Evolutionary conservation across 2,888 invertebrate species (phyloP), one percentile per base, ranked within the genome.

Genomic region (Synergus japonicus): DNA sequence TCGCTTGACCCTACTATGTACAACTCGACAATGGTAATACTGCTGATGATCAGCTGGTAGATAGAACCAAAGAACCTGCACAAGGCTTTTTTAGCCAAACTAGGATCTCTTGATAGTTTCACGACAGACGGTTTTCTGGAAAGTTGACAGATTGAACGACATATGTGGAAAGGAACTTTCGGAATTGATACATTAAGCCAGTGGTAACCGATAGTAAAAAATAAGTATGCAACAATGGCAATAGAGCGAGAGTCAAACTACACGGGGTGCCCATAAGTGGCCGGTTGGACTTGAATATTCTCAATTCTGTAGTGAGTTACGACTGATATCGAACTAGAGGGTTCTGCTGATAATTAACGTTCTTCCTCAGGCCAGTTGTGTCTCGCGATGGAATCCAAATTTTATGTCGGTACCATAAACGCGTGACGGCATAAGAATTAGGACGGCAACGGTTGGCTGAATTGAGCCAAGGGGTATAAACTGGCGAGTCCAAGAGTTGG

Each of bases 391-490:
- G 90, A 91, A 90, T 91, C 88, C 89, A 88, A 89, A 91, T 90
- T 91, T 91, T 90, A 91, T 91, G 90, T 90, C 90, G 89, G 90
- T 90, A 89, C 90, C 90, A 89, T 91, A 90, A 91, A 90, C 89
- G 90, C 89, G 89, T 90, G 91, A 90, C 90, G 90, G 90, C 89
- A 88, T 88, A 89, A 90, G 90, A 91, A 91, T 91, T 90, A 90
- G 90, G 91, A 91, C 89, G 89, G 89, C 84, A 80, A 78, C 80
- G 82, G 79, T 83, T 84, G 81, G 84, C 79, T 80, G 82, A 81
- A 81, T 77, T 79, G 81, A 83, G 78, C 77, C 77, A 81, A 82
- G 81, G 82, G 82, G 82, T 83, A 81, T 84, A 82, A 82, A 84
- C 82, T 78, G 82, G 82, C 78, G 79, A 83, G 79, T 81, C 81